Evolutionary conservation across 2,888 invertebrate species (phyloP), one percentile per base, ranked within the genome.

Genomic region (Terebella lapidaria): DNA sequence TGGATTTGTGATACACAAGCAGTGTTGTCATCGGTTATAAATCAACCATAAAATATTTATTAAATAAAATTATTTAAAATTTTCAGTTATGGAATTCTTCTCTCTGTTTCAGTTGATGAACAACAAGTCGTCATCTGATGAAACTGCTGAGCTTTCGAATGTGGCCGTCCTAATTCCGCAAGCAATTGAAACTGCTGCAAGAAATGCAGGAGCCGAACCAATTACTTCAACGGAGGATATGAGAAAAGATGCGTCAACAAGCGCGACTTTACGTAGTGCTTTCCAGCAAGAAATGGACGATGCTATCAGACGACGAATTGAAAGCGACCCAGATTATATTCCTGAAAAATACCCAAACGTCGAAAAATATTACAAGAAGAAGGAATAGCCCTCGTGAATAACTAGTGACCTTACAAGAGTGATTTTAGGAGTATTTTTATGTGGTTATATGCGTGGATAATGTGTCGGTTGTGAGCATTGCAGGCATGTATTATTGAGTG

Each of bases 241-340:
- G 29, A 79, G 81, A 0, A 79, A 82, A 61, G 84, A 84, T 24
- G 84, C 84, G 0, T 80, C 83, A 1, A 78, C 79, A 27, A 83
- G 84, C 64, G 61, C 80, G 1, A 79, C 81, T 46, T 79, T 86
- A 24, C 84, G 85, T 64, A 70, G 79, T 10, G 84, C 85, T 1
- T 85, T 84, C 70, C 81, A 84, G 61, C 82, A 82, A 62, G 81
- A 85, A 66, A 75, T 86, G 26, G 77, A 82, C 28, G 74, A 79
- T 15, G 79, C 81, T 20, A 81, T 86, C 15, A 80, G 81, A 54
- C 75, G 82, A 10, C 80, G 81, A 58, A 74, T 86, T 22, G 74
- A 81, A 42, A 77, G 80, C 51, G 85, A 86, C 71, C 63, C 70
- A 18, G 80, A 81, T 61, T 81, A 72, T 63, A 71, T 66, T 46